Evolutionary conservation across 2,888 invertebrate genomes (phyloP).

Genomic region (Eurytoma californica): DNA sequence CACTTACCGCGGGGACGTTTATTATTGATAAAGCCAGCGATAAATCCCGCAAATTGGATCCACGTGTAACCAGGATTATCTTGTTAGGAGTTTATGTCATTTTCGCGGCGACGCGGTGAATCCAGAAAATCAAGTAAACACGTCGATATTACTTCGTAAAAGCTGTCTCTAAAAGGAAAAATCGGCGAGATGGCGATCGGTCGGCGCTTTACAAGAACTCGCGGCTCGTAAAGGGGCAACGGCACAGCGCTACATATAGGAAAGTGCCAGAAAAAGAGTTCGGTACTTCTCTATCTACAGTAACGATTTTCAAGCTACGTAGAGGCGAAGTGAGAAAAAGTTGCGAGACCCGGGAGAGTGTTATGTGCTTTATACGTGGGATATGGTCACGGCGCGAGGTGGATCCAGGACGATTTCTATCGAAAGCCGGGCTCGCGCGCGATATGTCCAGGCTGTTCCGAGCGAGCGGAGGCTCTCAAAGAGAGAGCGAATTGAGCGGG

Average conservation of each 20-base stretch:
- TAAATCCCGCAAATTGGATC: conserved; percentile 10
- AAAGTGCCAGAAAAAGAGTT: no score
- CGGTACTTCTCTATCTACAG: no score
- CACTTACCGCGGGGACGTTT: not conserved
- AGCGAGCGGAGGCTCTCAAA: conserved; percentile 5
- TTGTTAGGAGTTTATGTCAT: no score
- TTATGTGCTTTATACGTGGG: not conserved
- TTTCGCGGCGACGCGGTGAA: no score
- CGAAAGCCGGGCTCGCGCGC: conserved; percentile 19
- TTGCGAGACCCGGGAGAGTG: not conserved
- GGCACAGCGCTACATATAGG: no score
- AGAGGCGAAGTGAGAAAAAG: conserved; percentile 1
- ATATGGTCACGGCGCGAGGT: not conserved
- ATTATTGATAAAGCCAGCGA: not conserved
- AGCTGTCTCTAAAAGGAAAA: no score
- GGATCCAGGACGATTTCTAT: conserved; percentile 48
- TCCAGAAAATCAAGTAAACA: no score
- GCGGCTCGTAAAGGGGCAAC: no score
- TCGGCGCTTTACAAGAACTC: no score
- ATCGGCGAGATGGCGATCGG: no score
- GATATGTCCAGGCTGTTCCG: not conserved
- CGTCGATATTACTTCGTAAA: no score
- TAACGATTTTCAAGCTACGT: no score
- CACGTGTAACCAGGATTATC: not conserved
- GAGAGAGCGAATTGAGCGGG: not conserved